Evolutionary conservation across 2,888 invertebrate genomes (phyloP), one percentile per base, ranked within the genome.

Genomic region (Chamaedrilus cognettii): DNA sequence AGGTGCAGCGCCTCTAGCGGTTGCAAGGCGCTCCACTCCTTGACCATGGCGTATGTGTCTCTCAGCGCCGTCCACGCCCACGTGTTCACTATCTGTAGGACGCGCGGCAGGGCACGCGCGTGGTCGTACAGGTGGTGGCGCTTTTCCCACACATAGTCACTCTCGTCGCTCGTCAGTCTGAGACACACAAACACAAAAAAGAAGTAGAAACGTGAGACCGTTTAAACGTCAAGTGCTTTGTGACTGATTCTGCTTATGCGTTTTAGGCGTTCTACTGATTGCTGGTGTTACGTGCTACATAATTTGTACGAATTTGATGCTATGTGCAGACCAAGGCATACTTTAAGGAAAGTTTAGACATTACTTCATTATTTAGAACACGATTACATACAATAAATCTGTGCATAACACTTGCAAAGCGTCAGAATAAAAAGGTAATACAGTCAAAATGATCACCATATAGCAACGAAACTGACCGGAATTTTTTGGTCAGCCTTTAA

Each of bases 1-100:
- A 99, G 86, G 82, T 97, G 94, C 78, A 99, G 87, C 0, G 97
- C 94, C 85, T 94, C 92, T 67, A 94, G 87, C 0, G 96, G 94
- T 64, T 90, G 89, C 35, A 97, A 87, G 2, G 90, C 89, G 0
- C 73, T 87, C 96, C 98, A 99, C n/a, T 90, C 88, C 52, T 89
- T 87, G n/a, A 99, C 82, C 81, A 98, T 87, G 0, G 91, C 88
- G 78, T 97, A 91, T 68, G 97, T 87, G 80, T 96, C 95, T 7
- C 91, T 88, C 31, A 96, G 86, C 79, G 91, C 91, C 11, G 91
- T 90, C 85, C 91, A 94, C 80, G 93, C 93, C 97, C 96, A 97
- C 79, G 91, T 71, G 35, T 75, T 76, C n/a, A 77, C 77, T 3
- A 80, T 77, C 66, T 77, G 77, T 33, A 85, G 76, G 65, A 85